Evolutionary conservation across 92 coral and sea anemone species (phyloP), one percentile per base, ranked within the genome.

Genomic region (Epizoanthus ramosus): DNA sequence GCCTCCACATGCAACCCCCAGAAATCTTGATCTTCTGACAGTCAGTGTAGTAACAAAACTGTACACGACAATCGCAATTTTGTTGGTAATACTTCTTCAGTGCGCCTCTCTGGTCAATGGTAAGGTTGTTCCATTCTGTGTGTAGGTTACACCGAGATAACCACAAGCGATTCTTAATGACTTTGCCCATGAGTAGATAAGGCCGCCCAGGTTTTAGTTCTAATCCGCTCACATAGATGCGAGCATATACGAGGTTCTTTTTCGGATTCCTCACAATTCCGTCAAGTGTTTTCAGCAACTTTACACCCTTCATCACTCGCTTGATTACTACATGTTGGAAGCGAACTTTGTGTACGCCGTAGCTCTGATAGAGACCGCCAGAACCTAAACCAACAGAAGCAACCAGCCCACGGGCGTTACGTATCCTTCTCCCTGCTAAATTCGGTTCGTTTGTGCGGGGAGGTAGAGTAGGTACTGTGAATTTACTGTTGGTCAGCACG

Each of bases 171-270:
- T 89, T 89, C 47, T 72, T 28, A 68, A 93, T 89, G 84, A 93
- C 80, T 52, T 79, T 86, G 23, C 98, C 98, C 58, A 92, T 85
- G 23, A 93, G 86, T 81, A 93, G 72, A 60, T 93, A 93, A 50
- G 91, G 83, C 23, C 74, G 89, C 8, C 81, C 88, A 21, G 85
- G 70, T 71, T 86, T 85, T 6, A 93, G 88, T 0, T 87, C 52
- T 13, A 88, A 65, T 0, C 84, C 87, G 39, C 86, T 73, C 63
- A 86, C 84, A 24, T 89, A 89, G 18, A 89, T 69, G n/a, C 80
- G 87, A 53, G 92, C 92, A 23, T 60, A 80, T 22, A 86, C 23
- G 17, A 77, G 54, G 18, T 53, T 7, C 15, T 64, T 79, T 22
- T 24, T 53, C 47, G 59, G 57, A 37, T 71, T 72, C 59, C 84